Conservation (phyloP, 2,797 vertebrate species). For the Amniataba percoides region DNA sequence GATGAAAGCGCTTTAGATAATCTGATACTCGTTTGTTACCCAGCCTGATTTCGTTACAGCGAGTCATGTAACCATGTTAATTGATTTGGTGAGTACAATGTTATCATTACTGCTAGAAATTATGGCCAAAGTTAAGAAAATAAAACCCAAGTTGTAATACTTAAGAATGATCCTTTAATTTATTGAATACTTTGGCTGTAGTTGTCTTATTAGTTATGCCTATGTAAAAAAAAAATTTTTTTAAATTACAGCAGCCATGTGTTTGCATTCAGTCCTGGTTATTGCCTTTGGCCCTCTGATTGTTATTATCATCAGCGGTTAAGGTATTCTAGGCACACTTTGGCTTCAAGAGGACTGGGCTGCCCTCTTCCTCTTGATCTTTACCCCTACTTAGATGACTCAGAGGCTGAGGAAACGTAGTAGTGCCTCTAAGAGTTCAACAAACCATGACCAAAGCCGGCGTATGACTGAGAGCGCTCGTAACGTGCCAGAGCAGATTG, state of each 20-base stretch:
- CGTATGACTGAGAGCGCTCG: slow-evolving; percentile 46
- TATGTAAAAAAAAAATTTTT: slow-evolving; percentile 25
- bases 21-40: not conserved
- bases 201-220: slow-evolving; percentile 18
- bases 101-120: not conserved
- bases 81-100: not conserved
- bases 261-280: slow-evolving; percentile 47
- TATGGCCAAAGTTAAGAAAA: slow-evolving; percentile 3
- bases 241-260: slow-evolving; percentile 34
- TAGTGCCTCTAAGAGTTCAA: slow-evolving; percentile 52
- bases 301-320: slow-evolving; percentile 64
- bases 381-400: slow-evolving; percentile 67
- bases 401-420: slow-evolving; percentile 51
- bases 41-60: not conserved
- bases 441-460: slow-evolving; percentile 49
- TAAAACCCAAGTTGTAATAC: not conserved
- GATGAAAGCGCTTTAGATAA: not conserved
- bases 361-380: slow-evolving; percentile 59
- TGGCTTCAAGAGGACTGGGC: slow-evolving; percentile 32
- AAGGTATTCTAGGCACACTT: slow-evolving; percentile 62
- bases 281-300: slow-evolving; percentile 63
- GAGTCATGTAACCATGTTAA: no score
- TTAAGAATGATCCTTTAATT: slow-evolving; percentile 21
- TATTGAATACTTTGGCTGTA: slow-evolving; percentile 27
- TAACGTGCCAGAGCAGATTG: slow-evolving; percentile 57